phyloP scores from a whole-genome alignment of 2,888 invertebrate genomes.

The Lithophane ornitopus region DNA sequence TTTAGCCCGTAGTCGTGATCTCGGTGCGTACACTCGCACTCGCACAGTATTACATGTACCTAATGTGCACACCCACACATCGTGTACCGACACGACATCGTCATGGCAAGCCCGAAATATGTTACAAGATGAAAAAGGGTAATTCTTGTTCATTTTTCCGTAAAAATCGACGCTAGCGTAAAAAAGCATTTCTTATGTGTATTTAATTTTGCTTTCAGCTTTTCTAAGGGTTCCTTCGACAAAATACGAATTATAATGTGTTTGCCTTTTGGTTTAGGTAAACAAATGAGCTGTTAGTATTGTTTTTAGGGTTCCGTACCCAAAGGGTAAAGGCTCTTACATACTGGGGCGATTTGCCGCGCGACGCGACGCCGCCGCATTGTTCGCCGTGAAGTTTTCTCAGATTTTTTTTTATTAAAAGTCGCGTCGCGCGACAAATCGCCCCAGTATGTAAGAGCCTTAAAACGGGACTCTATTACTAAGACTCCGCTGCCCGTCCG shows the following conservation, averaged over 20 bases:
- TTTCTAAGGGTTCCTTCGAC: conserved; percentile 22
- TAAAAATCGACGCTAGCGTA: conserved; percentile 31
- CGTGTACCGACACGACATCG: background rate
- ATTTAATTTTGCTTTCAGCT: conserved; percentile 48
- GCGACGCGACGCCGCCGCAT: no score
- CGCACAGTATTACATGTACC: no score
- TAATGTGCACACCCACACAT: background rate
- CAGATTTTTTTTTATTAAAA: no score
- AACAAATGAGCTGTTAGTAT: conserved; percentile 15
- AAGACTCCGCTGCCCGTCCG: no score
- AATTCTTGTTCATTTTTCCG: conserved; percentile 33
- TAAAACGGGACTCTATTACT: no score
- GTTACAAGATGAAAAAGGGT: background rate
- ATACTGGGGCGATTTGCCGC: no score
- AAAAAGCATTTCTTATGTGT: conserved; percentile 36
- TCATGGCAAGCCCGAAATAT: background rate
- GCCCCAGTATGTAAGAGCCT: no score
- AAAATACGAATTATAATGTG: conserved; percentile 37
- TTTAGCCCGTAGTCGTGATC: conserved; percentile 5
- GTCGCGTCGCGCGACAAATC: no score
- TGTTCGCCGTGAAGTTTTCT: no score
- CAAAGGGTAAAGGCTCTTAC: no score
- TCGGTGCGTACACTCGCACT: background rate
- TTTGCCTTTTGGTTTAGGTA: conserved; percentile 31
- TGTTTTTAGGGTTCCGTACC: no score